phyloP scores from a whole-genome alignment of 2,797 vertebrate species.

The Brachymystax lenok region DNA sequence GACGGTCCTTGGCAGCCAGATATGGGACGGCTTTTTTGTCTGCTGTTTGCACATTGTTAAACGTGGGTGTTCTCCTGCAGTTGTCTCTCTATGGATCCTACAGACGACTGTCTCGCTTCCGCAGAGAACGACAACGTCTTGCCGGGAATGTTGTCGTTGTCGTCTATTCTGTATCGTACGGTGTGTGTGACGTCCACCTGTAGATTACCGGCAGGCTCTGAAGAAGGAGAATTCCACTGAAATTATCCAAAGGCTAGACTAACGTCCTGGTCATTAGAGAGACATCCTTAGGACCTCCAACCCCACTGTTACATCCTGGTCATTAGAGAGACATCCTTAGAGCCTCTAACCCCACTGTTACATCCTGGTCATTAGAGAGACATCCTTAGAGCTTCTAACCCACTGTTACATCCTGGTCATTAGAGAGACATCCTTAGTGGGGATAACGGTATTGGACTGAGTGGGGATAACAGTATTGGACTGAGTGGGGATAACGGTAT shows the following conservation, averaged over 20 bases:
- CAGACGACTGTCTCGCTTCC: no score
- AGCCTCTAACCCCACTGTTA: constrained; percentile 4
- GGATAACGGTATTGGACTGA: no score
- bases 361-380: background rate
- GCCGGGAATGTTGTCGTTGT: no score
- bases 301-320: background rate
- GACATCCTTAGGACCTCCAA: background rate
- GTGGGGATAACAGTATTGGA: no score
- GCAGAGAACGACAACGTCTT: no score
- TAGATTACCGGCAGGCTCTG: background rate
- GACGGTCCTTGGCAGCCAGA: constrained; percentile 7
- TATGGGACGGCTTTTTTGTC: constrained; percentile 4
- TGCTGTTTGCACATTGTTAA: constrained; percentile 11
- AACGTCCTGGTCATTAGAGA: no score
- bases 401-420: background rate
- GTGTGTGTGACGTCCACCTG: background rate
- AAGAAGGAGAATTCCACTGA: constrained; percentile 5
- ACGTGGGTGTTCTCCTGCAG: constrained; percentile 18
- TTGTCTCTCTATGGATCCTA: background rate
- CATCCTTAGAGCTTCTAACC: background rate
- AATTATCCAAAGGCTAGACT: constrained; percentile 31
- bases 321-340: background rate
- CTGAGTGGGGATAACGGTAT: no score
- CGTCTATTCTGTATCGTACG: background rate
- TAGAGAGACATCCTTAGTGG: background rate